phyloP scores from a whole-genome alignment of 2,888 invertebrate genomes.

The Conus canariensis region DNA sequence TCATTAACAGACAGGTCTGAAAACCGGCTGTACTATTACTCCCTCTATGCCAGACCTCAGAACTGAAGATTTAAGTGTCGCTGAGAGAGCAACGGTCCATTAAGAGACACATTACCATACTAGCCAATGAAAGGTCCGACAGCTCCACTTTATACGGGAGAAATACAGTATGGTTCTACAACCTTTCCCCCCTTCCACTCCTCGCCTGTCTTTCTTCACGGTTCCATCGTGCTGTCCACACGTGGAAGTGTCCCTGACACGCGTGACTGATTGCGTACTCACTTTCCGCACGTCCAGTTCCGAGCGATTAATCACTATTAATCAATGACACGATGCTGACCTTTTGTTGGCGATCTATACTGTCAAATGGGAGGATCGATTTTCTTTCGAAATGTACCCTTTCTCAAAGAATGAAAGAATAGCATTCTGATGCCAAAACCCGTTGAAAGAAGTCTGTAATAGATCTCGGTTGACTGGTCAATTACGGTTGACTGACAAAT shows the following conservation, averaged over 20 bases:
- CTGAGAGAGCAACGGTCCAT: not conserved
- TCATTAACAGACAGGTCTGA: no score
- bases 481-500: not conserved
- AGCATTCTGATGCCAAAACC: not conserved
- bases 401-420: not conserved
- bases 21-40: no score
- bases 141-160: no score
- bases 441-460: not conserved
- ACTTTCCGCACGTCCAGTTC: not conserved
- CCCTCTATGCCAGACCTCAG: no score
- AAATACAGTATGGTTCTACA: no score
- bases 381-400: not conserved
- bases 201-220: not conserved
- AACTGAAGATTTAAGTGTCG: not conserved
- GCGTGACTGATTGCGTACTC: constrained; percentile 12
- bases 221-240: constrained; percentile 5
- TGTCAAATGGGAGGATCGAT: constrained; percentile 4
- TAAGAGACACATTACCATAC: no score
- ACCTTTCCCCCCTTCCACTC: not conserved
- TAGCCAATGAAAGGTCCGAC: no score
- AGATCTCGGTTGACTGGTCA: not conserved
- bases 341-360: constrained; percentile 11
- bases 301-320: not conserved
- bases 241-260: not conserved
- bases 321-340: not conserved